Evolutionary conservation across 2,113 vertebrate genomes (phyloP), one percentile per base, ranked within the genome.

Genomic region (Vulpes lagopus): DNA sequence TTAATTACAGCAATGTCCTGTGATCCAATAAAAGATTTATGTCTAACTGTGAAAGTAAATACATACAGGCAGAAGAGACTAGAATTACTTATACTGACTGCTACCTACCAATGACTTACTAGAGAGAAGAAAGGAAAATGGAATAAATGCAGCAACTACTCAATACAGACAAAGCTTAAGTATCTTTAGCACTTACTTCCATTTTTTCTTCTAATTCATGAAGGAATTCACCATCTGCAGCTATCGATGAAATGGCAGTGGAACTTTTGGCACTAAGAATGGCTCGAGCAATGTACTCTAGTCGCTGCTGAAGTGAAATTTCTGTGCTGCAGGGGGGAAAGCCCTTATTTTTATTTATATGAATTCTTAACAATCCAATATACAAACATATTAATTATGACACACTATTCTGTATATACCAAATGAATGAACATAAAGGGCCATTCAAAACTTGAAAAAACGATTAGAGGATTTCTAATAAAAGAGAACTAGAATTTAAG

Each of bases 241-340:
- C 99, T 98, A 99, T 99, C 11, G 99, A 99, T 0, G 99, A 99
- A 97, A 99, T 98, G 43, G 99, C 99, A 91, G 99, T 99, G 62
- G 99, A 99, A 89, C 99, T 99, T 99, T 99, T 99, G 12, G 99
- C 99, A 93, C 99, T 99, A 95, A 99, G 99, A 98, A 99, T 99
- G 96, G 99, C 99, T 95, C 99, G 99, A 43, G 99, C 99, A 59
- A 99, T 99, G 93, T 99, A 99, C 97, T 99, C 99, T 89, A 99
- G 98, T 94, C 99, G 99, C 98, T 99, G 99, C 96, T 99, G 99
- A 94, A 99, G 99, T 51, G 99, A 99, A 98, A 99, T 99, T 98
- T 99, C 99, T 8, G 99, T 99, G 98, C 99, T 99, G 95, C n/a
- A 78, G 98, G 30, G 96, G 23, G 23, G 83, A 96, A 92, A 95